These are phyloP conservation scores for Thalassophryne amazonica DNA, from an alignment of 2,797 vertebrate species.

Conservation along the genomic window DNA sequence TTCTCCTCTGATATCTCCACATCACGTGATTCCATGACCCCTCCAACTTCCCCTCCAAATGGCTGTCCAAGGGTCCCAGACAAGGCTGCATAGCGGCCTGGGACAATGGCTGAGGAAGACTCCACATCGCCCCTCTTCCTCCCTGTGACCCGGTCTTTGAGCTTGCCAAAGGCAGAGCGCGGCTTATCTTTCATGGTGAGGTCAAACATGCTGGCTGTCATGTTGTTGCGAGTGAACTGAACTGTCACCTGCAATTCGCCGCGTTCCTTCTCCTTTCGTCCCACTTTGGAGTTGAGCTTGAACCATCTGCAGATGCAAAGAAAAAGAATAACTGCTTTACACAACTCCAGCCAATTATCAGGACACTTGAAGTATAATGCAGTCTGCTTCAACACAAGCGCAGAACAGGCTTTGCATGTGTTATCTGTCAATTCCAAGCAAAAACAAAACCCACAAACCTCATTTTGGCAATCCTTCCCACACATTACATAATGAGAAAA, in stretches of 20 bases:
- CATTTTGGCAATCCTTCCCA: constrained; percentile 21
- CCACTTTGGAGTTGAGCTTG: constrained; percentile 88
- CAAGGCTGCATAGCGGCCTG: constrained; percentile 83
- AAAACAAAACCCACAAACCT: constrained; percentile 27
- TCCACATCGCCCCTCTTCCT: constrained; percentile 89
- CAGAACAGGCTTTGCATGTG: not conserved
- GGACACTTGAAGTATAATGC: not conserved
- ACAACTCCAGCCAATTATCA: not conserved
- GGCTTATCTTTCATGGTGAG: constrained; percentile 93
- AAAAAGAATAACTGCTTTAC: not conserved
- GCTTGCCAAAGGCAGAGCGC: constrained; percentile 89
- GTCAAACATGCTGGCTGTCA: constrained; percentile 98
- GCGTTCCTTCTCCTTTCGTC: constrained; percentile 93
- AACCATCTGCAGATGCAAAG: constrained; percentile 84
- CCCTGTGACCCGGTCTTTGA: constrained; percentile 93
- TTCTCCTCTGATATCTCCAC: constrained; percentile 72
- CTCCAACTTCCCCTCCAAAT: constrained; percentile 58
- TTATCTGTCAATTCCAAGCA: not conserved
- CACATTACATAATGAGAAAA: constrained; percentile 42
- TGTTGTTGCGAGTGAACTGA: constrained; percentile 91
- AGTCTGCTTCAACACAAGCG: not conserved
- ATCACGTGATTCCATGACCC: constrained; percentile 58
- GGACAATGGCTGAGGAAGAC: constrained; percentile 93
- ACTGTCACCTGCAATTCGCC: constrained; percentile 90
- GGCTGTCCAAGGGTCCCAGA: constrained; percentile 69